Base-by-base conservation (phyloP, 2,113 vertebrate species). In the Noctilio leporinus region DNA sequence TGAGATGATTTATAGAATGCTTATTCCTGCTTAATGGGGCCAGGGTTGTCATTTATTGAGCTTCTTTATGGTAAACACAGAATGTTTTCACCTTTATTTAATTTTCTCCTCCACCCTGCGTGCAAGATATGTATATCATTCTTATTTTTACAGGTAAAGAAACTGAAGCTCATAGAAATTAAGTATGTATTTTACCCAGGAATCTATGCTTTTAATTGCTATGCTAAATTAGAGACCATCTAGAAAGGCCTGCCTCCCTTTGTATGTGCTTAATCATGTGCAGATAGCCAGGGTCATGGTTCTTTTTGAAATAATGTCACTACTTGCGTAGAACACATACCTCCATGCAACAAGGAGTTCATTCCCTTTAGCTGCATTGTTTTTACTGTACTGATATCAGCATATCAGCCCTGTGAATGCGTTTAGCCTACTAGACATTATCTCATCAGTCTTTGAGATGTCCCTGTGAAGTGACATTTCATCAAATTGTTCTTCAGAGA, bases 381-480 rank as follows among this genome's bases (percentile, higher is more conserved):
- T 47, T 47, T 11, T 85, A 1, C 22, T 51, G 51, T 62, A 9
- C 33, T 69, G 85, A 45, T 62, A 43, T 55, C 67, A 77, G 62
- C 81, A 93, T 22, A 76, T 95, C 75, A 49, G 83, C 30, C 73
- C 75, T 81, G 20, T 5, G 73, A 89, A 53, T 33, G 19, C 90
- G 76, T 67, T 65, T 80, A 72, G 92, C 75, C 35, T 35, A 88
- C 47, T 85, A 95, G 95, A 96, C 95, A 83, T 96, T 89, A 96
- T 97, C 95, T 97, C 95, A 97, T 96, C 93, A 95, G 94, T 97
- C 94, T 96, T 94, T 95, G 95, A 94, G 92, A 69, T 91, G 96
- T 81, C 85, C 84, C 76, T 33, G 40, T 43, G n/a, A 77, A 35
- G 69, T 33, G 17, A 64, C 84, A 83, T 95, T 96, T 86, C 55